Evolutionary conservation across 2,888 invertebrate species (phyloP), one percentile per base, ranked within the genome.

Genomic region (Gasteruption jaculator): DNA sequence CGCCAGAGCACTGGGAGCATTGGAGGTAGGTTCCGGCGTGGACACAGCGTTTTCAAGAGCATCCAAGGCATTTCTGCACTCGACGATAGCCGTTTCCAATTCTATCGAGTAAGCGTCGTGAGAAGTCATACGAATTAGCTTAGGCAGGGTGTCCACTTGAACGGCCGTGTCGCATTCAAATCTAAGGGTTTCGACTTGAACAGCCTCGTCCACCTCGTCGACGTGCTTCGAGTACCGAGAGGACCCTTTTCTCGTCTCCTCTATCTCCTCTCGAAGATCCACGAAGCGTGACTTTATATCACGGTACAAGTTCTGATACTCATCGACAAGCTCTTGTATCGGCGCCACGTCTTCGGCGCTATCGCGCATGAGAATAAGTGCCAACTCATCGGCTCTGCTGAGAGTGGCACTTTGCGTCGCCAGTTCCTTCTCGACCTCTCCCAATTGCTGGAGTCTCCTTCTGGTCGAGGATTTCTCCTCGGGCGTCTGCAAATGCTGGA

Each of bases 21-120:
- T n/a, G n/a, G 74, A 72, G 16, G 72, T 64, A 0, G 79, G 80
- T 27, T 79, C 77, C 3, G 78, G 76, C 44, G 79, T 76, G n/a
- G n/a, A n/a, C 3, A 87, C 77, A 0, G 80, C 75, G n/a, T 71
- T 74, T 63, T 86, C 80, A 15, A 91, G 71, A 6, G 79, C 76
- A 38, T 83, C 79, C 3, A 91, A 71, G 46, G 84, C 79, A 5
- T 74, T 76, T 33, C 77, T 76, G 50, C 86, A 83, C 60, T 91
- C 91, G 29, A 72, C 73, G 4, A 90, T 76, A 0, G 89, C 91
- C 3, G 81, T 79, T 26, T 79, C 76, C 24, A 91, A 71, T 67
- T 91, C 90, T 54, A 80, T 82, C 39, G 82, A 72, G 61, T 90
- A 91, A 1, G 89, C 90, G 61, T 91, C 90, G 65, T 86, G 85